Evolutionary conservation across 2,113 vertebrate genomes (phyloP).

Genomic region (Chloropsis cyanopogon): DNA sequence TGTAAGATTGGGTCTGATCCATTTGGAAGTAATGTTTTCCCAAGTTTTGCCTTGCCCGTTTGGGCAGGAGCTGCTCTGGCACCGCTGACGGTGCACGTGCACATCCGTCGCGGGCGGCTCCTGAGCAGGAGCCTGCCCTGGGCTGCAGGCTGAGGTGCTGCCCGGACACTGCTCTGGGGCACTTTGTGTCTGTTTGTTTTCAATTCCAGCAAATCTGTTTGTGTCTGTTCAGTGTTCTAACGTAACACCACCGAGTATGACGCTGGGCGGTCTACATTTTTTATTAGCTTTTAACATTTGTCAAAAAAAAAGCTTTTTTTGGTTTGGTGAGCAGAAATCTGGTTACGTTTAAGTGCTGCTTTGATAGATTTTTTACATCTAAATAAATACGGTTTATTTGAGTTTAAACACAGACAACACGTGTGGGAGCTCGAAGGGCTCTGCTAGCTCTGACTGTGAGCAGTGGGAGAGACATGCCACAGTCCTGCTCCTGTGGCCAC

Average conservation of each 20-base stretch:
- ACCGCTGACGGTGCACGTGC: accelerated
- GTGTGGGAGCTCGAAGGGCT: not conserved
- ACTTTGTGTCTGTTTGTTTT: not conserved
- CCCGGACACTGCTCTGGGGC: not conserved
- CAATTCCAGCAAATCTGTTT: not conserved
- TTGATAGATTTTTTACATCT: not conserved
- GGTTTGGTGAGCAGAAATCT: not conserved
- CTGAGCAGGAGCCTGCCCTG: not conserved
- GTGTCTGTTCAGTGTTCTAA: not conserved
- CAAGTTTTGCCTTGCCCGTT: not conserved
- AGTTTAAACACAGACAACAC: not conserved
- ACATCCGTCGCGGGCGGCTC: not conserved
- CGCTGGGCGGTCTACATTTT: not conserved
- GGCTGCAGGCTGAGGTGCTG: not conserved
- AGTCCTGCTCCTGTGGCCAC: accelerated
- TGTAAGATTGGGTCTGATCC: accelerated
- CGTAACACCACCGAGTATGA: not conserved
- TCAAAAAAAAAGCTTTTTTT: not conserved
- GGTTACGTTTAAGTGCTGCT: not conserved
- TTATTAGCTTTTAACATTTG: not conserved
- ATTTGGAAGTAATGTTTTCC: not conserved
- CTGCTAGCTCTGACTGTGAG: not conserved
- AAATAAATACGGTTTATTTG: not conserved
- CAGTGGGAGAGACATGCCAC: not conserved
- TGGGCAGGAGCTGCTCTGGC: not conserved